phyloP scores from a whole-genome alignment of 2,113 vertebrate species.

The Notarius quadriscutis region DNA sequence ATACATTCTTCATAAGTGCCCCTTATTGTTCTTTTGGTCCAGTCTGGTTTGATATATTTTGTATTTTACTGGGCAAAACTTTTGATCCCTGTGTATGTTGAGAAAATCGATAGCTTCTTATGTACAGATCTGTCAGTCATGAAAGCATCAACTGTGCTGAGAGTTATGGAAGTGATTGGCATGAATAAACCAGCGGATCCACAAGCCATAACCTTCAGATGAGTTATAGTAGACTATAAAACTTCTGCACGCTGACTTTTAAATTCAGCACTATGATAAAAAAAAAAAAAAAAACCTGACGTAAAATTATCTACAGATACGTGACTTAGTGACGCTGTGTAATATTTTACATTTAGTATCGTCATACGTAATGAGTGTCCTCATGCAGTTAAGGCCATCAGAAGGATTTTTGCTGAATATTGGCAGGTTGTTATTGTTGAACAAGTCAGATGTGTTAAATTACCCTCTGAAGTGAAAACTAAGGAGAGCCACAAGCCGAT shows the following conservation, averaged over 20 bases:
- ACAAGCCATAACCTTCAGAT: slow-evolving; percentile 19
- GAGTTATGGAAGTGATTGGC: slow-evolving; percentile 46
- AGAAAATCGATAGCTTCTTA: slow-evolving; percentile 49
- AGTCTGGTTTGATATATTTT: slow-evolving; percentile 26
- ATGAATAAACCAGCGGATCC: slow-evolving; percentile 56
- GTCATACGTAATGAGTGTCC: background rate
- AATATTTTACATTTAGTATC: background rate
- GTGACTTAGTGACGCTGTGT: background rate
- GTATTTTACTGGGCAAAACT: slow-evolving; percentile 37
- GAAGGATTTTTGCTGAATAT: background rate
- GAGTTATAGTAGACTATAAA: slow-evolving; percentile 6
- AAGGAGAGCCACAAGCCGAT: slow-evolving; percentile 27
- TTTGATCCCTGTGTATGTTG: slow-evolving; percentile 39
- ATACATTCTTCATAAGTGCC: slow-evolving; percentile 53
- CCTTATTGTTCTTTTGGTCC: slow-evolving; percentile 30
- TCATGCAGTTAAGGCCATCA: background rate
- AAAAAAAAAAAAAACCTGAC: background rate
- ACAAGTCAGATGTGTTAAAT: background rate
- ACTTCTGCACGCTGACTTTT: slow-evolving; percentile 9
- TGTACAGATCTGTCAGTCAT: slow-evolving; percentile 54
- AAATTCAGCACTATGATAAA: background rate
- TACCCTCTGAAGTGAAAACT: slow-evolving; percentile 19
- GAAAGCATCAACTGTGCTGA: slow-evolving; percentile 42
- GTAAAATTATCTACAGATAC: background rate
- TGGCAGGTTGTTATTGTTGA: background rate